These are phyloP conservation scores for Bucco capensis DNA, from an alignment of 2,113 vertebrate genomes.

Conservation along the genomic window DNA sequence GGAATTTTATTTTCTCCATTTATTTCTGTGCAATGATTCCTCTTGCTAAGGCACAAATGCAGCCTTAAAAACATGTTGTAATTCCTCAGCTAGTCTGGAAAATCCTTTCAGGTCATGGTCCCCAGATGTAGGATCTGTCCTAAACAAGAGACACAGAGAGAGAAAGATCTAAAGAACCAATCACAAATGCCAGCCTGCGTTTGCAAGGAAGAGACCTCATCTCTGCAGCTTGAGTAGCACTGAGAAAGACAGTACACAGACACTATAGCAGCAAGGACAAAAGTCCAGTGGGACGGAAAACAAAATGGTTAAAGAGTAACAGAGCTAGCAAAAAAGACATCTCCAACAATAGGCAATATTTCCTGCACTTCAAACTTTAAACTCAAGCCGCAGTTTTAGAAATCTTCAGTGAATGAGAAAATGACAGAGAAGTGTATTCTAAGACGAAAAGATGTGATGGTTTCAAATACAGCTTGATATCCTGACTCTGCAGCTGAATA, in stretches of 20 bases:
- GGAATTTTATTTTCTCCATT: background rate
- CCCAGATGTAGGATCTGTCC: background rate
- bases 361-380: background rate
- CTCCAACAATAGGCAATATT: background rate
- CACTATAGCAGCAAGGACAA: background rate
- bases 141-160: background rate
- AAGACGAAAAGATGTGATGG: background rate
- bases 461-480: background rate
- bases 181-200: background rate
- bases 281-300: background rate
- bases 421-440: background rate
- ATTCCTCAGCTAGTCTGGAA: background rate
- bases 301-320: background rate
- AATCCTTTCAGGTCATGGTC: background rate
- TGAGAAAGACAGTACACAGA: background rate
- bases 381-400: background rate
- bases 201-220: background rate
- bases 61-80: rapidly evolving
- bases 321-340: background rate
- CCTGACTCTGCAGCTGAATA: background rate
- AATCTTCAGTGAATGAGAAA: background rate
- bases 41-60: background rate
- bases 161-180: background rate
- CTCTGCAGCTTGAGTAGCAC: background rate
- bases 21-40: background rate